Percentiles rank a stretch among this genome's conserved stretches.
Evolutionary conservation across 2,797 vertebrate species (phyloP).

Genomic region (Nasua narica): DNA sequence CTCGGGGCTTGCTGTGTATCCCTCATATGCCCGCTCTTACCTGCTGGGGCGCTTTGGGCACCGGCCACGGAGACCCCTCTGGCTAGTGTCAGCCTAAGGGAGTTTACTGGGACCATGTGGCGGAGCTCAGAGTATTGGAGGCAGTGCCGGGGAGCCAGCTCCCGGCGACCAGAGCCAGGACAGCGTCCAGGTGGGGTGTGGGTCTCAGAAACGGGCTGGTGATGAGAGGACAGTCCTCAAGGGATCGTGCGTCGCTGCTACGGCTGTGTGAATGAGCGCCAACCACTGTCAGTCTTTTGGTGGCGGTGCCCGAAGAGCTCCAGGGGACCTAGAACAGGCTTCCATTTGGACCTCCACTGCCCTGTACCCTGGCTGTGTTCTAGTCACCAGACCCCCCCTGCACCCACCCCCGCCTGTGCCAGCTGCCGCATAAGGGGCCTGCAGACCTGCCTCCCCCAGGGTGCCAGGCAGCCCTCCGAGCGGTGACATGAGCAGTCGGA

Average conservation of each 20-base stretch:
- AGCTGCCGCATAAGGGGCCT: not conserved
- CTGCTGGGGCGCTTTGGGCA: not conserved
- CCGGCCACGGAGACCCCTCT: not conserved
- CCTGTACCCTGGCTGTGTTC: not conserved
- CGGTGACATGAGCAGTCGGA: not conserved
- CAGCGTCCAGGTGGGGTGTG: fast-evolving
- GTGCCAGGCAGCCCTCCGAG: not conserved
- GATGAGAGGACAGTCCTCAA: not conserved
- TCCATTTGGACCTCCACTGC: fast-evolving
- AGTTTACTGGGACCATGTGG: not conserved
- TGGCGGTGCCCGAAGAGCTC: not conserved
- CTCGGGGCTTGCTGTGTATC: not conserved
- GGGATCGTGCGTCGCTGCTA: not conserved
- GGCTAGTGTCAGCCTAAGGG: too few species aligned
- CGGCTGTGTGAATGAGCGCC: fast-evolving
- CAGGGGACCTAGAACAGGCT: not conserved
- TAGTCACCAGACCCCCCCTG: fast-evolving
- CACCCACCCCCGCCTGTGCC: fast-evolving
- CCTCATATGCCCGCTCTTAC: not conserved
- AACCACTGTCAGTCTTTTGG: not conserved
- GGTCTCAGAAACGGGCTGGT: not conserved
- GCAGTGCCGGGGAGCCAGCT: not conserved
- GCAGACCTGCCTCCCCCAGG: not conserved
- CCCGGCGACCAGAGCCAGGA: not conserved
- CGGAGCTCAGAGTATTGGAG: not conserved